phyloP scores from a whole-genome alignment of 2,797 vertebrate species.

The Takifugu ocellatus region DNA sequence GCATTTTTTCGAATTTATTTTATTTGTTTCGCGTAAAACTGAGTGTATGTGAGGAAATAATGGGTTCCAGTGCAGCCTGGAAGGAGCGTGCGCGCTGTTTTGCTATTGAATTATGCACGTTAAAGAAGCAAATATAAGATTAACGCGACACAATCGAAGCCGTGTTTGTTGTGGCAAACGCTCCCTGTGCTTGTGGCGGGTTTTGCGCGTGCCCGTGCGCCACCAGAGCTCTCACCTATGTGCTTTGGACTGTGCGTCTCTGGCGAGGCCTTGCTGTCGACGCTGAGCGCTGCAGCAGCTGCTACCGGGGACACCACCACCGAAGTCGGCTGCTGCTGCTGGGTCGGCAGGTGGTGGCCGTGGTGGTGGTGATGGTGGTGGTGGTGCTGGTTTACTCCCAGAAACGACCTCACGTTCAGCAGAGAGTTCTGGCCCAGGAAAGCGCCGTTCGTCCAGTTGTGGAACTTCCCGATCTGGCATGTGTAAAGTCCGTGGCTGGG shows the following conservation, averaged over 20 bases:
- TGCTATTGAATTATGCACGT: not conserved
- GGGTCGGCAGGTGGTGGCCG: constrained; percentile 79
- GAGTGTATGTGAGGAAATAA: not conserved
- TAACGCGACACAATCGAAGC: not conserved
- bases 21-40: too few species aligned
- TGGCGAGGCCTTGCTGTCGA: constrained; percentile 81
- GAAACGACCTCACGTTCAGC: constrained; percentile 92
- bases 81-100: not conserved
- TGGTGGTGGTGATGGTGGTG: constrained; percentile 78
- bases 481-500: constrained; percentile 98
- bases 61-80: too few species aligned
- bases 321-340: constrained; percentile 79
- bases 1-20: too few species aligned
- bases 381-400: constrained; percentile 90
- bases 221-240: constrained; percentile 80
- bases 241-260: constrained; percentile 88
- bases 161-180: not conserved
- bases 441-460: constrained; percentile 97
- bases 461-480: constrained; percentile 97
- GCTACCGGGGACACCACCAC: constrained; percentile 78
- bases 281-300: constrained; percentile 75
- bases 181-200: not conserved
- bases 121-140: not conserved
- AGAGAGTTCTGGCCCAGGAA: constrained; percentile 95
- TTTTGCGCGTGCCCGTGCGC: not conserved